Percentiles rank a stretch among this genome's conserved stretches.
Evolutionary conservation across 1,140 invertebrate species (phyloP).

Genomic region (Matsumurasca onukii): DNA sequence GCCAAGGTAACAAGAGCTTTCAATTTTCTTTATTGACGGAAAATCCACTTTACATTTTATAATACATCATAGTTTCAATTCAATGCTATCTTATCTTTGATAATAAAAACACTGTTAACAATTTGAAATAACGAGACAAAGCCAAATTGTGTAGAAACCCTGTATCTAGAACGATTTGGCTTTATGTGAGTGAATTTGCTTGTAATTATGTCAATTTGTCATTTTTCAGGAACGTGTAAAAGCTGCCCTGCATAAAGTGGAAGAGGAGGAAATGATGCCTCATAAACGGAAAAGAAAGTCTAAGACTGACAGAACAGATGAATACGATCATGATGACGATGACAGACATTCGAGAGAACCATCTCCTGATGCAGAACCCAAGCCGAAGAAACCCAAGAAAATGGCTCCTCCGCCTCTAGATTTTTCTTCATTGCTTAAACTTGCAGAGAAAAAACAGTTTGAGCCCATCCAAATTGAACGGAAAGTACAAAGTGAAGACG

Average conservation of each 20-base stretch:
- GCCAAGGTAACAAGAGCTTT: conserved; percentile 55
- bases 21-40: no score
- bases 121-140: no score
- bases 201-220: no score
- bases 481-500: conserved; percentile 52
- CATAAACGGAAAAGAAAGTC: conserved; percentile 64
- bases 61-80: no score
- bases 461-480: conserved; percentile 68
- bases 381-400: conserved; percentile 58
- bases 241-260: conserved; percentile 69
- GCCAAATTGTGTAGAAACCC: no score
- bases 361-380: conserved; percentile 40
- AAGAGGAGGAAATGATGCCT: conserved; percentile 67
- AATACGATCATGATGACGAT: conserved; percentile 27
- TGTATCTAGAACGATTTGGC: no score
- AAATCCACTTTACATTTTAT: no score
- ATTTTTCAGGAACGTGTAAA: conserved; percentile 62
- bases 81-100: no score
- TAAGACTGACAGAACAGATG: conserved; percentile 43
- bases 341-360: conserved; percentile 25
- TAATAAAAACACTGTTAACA: no score
- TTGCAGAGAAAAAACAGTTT: conserved; percentile 80
- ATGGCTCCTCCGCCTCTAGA: conserved; percentile 68
- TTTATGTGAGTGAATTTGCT: no score
- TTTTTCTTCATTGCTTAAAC: conserved; percentile 70